Base-by-base conservation (phyloP, 1,140 invertebrate genomes). In the Lysiphlebus fabarum region DNA sequence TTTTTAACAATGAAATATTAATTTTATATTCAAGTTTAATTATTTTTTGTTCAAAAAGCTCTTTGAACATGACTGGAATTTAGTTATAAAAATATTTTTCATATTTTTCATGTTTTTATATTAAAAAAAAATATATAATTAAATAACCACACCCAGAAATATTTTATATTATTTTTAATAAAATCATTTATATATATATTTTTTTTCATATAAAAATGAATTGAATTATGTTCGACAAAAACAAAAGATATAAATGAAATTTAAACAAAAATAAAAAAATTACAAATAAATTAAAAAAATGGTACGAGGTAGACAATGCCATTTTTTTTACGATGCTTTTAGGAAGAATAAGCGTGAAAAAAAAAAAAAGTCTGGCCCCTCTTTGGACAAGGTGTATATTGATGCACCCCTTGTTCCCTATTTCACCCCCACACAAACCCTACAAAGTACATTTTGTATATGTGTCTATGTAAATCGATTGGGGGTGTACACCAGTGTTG, bases 381-480 rank as follows among this genome's bases (percentile, higher is more conserved):
- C 36, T 59, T 59, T 53, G 14, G 50, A 11, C 49, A 53, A 49
- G 47, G 56, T 58, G 48, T 51, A 37, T 50, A 51, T 9, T 38
- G 17, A 55, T 55, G 41, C 53, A 37, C 53, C 53, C 53, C 42
- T 40, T 40, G 26, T 49, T 33, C 17, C 26, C 26, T 8, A 26
- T 33, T 26, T 34, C 47, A 11, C 11, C 9, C 26, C 26, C 47
- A 7, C 47, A 7, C 47, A 33, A 26, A 26, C 45, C 17, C 38
- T 40, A 12, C 42, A 10, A 11, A 42, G 42, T 33, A 44, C 59
- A 48, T 54, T 59, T 58, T 61, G 41, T 55, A 56, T 62, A 56
- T 62, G 56, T 63, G 63, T 62, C 59, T 65, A 65, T 67, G 65
- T 63, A 63, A 67, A 67, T 67, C 63, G 65, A 67, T 67, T 65